phyloP scores from a whole-genome alignment of 37 sponge, comb jelly and placozoan species.

The Theonella swinhoei region DNA sequence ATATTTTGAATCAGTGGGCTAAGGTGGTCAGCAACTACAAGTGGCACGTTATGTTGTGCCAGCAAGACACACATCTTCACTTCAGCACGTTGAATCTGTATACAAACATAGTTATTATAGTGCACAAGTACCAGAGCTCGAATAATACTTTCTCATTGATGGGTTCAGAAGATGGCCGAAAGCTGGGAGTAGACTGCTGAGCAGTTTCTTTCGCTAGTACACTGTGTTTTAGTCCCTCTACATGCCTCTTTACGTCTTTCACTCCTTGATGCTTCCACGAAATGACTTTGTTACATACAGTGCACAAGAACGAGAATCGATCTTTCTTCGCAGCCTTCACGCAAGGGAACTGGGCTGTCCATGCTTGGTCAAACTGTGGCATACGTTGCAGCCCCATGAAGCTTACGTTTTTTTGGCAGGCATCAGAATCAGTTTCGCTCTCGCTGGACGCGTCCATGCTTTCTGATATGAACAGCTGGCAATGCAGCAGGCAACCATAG shows the following conservation, averaged over 20 bases:
- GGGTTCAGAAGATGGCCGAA: background rate
- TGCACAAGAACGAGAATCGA: constrained; percentile 10
- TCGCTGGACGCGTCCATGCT: no score
- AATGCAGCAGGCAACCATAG: no score
- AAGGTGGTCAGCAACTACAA: constrained; percentile 45
- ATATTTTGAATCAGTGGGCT: constrained; percentile 45
- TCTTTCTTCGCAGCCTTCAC: constrained; percentile 10
- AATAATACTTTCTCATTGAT: background rate
- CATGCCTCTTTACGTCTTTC: constrained; percentile 26
- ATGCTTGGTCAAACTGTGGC: constrained; percentile 9
- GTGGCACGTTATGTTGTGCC: constrained; percentile 55
- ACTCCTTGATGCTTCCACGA: constrained; percentile 34
- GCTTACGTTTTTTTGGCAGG: constrained; percentile 24
- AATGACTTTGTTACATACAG: constrained; percentile 4
- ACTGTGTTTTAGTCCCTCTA: constrained; percentile 12
- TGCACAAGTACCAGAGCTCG: background rate
- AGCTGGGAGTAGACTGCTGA: background rate
- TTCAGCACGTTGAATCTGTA: constrained; percentile 46
- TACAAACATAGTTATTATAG: background rate
- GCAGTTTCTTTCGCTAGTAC: background rate
- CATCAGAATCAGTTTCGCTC: no score
- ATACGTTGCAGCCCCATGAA: constrained; percentile 13
- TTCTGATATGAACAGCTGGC: no score
- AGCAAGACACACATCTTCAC: constrained; percentile 47
- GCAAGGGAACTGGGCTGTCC: constrained; percentile 4